Evolutionary conservation across 2,888 invertebrate species (phyloP), one percentile per base, ranked within the genome.

Genomic region (Epinotia brunnichana): DNA sequence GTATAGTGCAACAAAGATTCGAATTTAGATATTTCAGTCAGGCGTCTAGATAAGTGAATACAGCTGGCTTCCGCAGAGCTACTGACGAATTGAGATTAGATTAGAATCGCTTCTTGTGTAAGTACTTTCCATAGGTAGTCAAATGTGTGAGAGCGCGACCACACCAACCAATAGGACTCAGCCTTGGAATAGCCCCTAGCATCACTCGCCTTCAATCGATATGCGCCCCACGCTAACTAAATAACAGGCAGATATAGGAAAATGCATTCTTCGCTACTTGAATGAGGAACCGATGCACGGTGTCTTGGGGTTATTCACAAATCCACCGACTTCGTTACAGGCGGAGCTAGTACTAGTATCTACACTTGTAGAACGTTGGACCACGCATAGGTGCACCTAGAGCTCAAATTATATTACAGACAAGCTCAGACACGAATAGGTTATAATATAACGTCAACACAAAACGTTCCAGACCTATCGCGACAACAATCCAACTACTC

Each of bases 161-260:
- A 9, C 48, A 48, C 48, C 7, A 48, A n/a, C n/a, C 48, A 48
- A 48, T 15, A 7, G 15, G 4, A 15, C 15, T 44, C 15, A 44
- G 44, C 15, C 13, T 44, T 3, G 15, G 3, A 44, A 44, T 44
- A 44, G 44, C 15, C 44, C 13, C n/a, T n/a, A 48, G 48, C 15
- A 48, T 48, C 48, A 48, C 48, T 84, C 84, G 85, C 82, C 80
- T 85, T 88, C 86, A 88, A 87, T 88, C 88, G 88, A 88, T 88
- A 88, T 83, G 78, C 75, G 78, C 78, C 81, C 79, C 70, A 79
- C 79, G 75, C 77, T 83, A 85, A 87, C 86, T 85, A 87, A 86
- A 87, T 86, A 87, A 87, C 85, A 83, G 80, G 76, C 81, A 84
- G 85, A 85, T 85, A 85, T 83, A 84, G 80, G 78, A 60, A 85